Conservation (phyloP, 2,888 invertebrate species). For the Asteroscopus sphinx region DNA sequence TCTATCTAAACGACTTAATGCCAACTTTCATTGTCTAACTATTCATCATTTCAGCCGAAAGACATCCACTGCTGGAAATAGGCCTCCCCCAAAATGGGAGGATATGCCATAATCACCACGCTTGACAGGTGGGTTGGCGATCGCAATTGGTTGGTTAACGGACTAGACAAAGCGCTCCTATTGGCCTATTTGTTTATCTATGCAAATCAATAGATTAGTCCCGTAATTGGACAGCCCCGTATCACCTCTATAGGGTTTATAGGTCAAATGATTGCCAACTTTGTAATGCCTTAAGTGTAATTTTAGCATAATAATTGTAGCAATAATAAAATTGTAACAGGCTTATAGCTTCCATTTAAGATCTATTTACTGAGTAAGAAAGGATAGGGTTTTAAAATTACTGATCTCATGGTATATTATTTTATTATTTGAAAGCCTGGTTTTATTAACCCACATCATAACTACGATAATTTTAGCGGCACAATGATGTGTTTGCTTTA, state of each 20-base stretch:
- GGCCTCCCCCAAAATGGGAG: too few relatives aligned
- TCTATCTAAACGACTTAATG: too few relatives aligned
- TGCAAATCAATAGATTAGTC: too few relatives aligned
- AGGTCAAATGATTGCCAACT: conserved; percentile 16
- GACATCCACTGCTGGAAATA: too few relatives aligned
- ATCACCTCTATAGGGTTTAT: conserved; percentile 1
- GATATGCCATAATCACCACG: too few relatives aligned
- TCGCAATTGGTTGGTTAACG: too few relatives aligned
- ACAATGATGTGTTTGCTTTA: conserved; percentile 24
- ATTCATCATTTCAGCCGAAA: too few relatives aligned
- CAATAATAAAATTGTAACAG: conserved; percentile 1
- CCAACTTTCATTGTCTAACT: too few relatives aligned
- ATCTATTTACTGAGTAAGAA: conserved; percentile 35
- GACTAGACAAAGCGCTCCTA: too few relatives aligned
- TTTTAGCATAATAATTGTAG: conserved; percentile 12
- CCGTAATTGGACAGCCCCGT: too few relatives aligned
- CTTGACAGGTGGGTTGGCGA: too few relatives aligned
- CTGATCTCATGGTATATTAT: conserved; percentile 49
- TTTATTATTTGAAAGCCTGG: conserved; percentile 44
- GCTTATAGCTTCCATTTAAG: conserved; percentile 1
- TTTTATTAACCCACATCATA: conserved; percentile 21
- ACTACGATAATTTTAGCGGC: conserved; percentile 18
- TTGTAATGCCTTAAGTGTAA: conserved; percentile 21
- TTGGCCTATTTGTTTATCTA: too few relatives aligned
- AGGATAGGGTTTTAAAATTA: conserved; percentile 38